phyloP scores from a whole-genome alignment of 1,140 invertebrate species.

The Orussus abietinus region DNA sequence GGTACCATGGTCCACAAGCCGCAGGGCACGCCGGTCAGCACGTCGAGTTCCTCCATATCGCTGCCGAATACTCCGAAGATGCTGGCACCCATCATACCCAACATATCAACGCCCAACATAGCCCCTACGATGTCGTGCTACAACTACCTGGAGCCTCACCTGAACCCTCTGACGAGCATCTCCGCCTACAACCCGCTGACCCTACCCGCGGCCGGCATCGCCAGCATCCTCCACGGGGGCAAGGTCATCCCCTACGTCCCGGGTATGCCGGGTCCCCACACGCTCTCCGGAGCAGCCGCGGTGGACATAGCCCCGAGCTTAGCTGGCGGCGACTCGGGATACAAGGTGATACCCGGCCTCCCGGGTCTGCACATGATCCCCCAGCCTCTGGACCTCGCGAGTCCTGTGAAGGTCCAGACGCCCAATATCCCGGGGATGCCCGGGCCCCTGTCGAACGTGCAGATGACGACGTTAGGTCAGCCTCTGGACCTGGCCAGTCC shows the following conservation, averaged over 20 bases:
- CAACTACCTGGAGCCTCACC: constrained; percentile 41
- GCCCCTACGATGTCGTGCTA: constrained; percentile 47
- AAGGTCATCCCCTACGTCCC: constrained; percentile 78
- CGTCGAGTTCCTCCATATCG: constrained; percentile 39
- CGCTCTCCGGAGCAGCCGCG: constrained; percentile 44
- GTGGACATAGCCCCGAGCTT: constrained; percentile 40
- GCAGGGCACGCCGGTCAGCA: constrained; percentile 35
- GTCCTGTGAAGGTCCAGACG: constrained; percentile 30
- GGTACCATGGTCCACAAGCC: constrained; percentile 65
- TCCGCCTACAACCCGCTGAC: constrained; percentile 70
- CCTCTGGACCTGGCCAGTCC: constrained; percentile 37
- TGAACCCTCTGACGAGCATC: constrained; percentile 55
- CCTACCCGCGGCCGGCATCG: constrained; percentile 44
- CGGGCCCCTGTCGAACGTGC: constrained; percentile 15
- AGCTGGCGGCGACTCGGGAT: constrained; percentile 24
- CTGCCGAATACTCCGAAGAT: constrained; percentile 58
- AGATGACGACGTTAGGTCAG: constrained; percentile 18
- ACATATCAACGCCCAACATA: constrained; percentile 58
- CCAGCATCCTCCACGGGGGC: constrained; percentile 54
- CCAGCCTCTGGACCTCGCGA: constrained; percentile 43
- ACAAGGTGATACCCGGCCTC: constrained; percentile 41
- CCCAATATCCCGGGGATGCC: constrained; percentile 21
- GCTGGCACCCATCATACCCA: constrained; percentile 56
- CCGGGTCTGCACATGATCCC: constrained; percentile 35
- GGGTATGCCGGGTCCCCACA: constrained; percentile 79